A percentile compares a stretch with the other conserved stretches of the same genome.
Evolutionary conservation across 2,113 vertebrate genomes (phyloP).

Genomic region (Ctenodactylus gundi): DNA sequence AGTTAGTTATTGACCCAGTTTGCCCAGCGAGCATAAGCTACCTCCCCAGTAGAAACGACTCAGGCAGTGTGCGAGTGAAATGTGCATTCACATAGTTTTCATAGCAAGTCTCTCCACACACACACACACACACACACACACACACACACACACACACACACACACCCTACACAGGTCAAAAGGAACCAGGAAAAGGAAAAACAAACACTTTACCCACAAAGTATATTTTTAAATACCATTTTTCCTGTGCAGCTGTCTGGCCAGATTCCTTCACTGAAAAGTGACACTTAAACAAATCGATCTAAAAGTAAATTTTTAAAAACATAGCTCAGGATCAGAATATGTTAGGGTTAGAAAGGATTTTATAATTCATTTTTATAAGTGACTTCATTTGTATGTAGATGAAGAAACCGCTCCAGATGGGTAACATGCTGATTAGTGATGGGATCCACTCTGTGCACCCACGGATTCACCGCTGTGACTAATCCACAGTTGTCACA

Average conservation of each 20-base stretch:
- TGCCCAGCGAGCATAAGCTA: neutral
- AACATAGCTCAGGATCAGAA: neutral
- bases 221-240: constrained; percentile 70
- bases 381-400: neutral
- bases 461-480: fast-evolving
- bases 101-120: constrained; percentile 60
- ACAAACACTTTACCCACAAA: constrained; percentile 70
- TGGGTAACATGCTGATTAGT: too few species aligned
- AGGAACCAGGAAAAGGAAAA: constrained; percentile 72
- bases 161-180: neutral
- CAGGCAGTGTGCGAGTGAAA: neutral
- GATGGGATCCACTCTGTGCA: neutral
- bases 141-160: neutral
- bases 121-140: neutral
- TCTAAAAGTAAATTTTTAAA: neutral
- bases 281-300: neutral
- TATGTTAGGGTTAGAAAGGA: neutral
- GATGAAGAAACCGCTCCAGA: neutral
- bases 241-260: constrained; percentile 75
- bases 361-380: neutral
- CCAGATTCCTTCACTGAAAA: constrained; percentile 25
- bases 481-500: too few species aligned
- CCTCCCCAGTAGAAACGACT: neutral
- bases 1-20: constrained; percentile 49
- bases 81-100: constrained; percentile 62